phyloP scores from a whole-genome alignment of 2,888 invertebrate genomes.

The Drepanosiphum platanoidis region DNA sequence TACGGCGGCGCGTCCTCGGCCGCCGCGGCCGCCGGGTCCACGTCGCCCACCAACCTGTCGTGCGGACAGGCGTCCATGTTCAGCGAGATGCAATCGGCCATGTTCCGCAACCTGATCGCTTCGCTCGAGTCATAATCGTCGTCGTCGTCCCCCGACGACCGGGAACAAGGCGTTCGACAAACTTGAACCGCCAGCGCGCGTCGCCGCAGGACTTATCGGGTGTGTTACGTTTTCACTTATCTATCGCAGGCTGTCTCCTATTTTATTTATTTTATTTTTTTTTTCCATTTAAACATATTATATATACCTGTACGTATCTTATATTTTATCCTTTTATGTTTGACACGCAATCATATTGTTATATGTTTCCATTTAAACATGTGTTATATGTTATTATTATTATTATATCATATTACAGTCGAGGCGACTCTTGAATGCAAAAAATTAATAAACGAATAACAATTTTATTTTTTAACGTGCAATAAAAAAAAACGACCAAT shows the following conservation, averaged over 20 bases:
- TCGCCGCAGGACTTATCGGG: no score
- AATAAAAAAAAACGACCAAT: constrained; percentile 59
- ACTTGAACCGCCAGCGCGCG: neutral
- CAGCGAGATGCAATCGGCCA: constrained; percentile 72
- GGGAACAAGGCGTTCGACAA: constrained; percentile 17
- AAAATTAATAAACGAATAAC: constrained; percentile 27
- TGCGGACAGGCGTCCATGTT: constrained; percentile 77
- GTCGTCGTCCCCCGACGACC: neutral
- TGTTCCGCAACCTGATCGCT: constrained; percentile 73
- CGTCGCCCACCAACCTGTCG: constrained; percentile 68
- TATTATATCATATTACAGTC: neutral
- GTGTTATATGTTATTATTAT: neutral
- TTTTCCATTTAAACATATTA: neutral
- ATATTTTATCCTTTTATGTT: constrained; percentile 13
- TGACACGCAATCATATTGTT: neutral
- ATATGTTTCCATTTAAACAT: no score
- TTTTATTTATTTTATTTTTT: no score
- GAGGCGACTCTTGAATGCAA: neutral
- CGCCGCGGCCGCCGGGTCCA: constrained; percentile 33
- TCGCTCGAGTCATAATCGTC: constrained; percentile 71
- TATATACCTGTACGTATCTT: neutral
- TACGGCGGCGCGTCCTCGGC: constrained; percentile 75
- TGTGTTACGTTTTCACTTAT: constrained; percentile 38
- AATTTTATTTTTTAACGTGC: constrained; percentile 29
- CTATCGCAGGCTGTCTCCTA: constrained; percentile 53